These are phyloP conservation scores for Sebastes oblongus DNA, from an alignment of 2,797 vertebrate genomes.

Conservation along the genomic window DNA sequence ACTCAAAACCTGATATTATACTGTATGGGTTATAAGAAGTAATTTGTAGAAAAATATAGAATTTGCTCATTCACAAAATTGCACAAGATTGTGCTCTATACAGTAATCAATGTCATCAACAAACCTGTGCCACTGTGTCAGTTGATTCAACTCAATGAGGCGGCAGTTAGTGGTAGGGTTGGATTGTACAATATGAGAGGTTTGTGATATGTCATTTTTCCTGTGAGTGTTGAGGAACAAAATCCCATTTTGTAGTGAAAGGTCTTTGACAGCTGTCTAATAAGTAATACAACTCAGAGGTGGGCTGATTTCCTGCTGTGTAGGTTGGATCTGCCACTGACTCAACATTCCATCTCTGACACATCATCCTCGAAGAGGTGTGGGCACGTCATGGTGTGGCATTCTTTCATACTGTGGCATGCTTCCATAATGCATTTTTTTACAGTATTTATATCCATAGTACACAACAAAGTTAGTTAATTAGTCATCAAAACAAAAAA, in stretches of 20 bases:
- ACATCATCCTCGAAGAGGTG: background rate
- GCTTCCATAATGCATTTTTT: background rate
- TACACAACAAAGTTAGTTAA: background rate
- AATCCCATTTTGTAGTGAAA: background rate
- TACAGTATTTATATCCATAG: background rate
- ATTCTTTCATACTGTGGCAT: background rate
- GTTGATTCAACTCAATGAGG: background rate
- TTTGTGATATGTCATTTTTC: background rate
- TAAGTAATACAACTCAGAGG: background rate
- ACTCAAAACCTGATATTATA: background rate
- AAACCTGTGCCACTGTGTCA: background rate
- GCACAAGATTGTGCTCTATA: background rate
- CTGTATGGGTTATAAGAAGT: background rate
- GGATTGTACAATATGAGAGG: background rate
- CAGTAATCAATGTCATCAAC: too few species aligned
- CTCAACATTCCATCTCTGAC: constrained; percentile 31
- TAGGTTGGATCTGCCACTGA: constrained; percentile 13
- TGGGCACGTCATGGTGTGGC: background rate
- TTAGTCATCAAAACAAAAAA: background rate
- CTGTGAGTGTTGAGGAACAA: background rate
- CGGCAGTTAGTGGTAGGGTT: background rate
- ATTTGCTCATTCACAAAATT: background rate
- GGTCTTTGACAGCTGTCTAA: background rate
- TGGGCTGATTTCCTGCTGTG: background rate
- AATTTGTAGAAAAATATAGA: background rate